phyloP scores from a whole-genome alignment of 2,113 vertebrate species.

The Dinomys branickii region DNA sequence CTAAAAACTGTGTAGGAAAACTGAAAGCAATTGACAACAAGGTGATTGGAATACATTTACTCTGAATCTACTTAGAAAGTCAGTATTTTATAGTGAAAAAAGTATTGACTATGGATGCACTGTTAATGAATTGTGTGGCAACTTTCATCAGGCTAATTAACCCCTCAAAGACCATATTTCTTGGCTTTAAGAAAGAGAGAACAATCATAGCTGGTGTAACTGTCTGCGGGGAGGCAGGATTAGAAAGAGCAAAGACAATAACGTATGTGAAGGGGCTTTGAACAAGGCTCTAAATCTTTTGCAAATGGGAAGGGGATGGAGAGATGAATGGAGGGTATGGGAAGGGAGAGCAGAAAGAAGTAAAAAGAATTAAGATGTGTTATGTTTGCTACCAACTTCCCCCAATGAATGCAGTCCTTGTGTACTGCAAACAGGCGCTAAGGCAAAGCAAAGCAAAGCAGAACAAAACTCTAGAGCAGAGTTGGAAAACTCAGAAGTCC shows the following conservation, averaged over 20 bases:
- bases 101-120: not conserved
- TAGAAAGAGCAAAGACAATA: not conserved
- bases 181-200: conserved; percentile 20
- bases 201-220: not conserved
- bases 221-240: not conserved
- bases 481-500: not conserved
- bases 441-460: not conserved
- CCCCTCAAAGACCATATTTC: not conserved
- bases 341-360: not conserved
- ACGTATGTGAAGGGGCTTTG: conserved; percentile 21
- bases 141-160: conserved; percentile 1
- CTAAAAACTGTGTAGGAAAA: conserved; percentile 49
- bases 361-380: not conserved
- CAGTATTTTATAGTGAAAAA: not conserved
- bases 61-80: conserved; percentile 29
- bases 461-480: not conserved
- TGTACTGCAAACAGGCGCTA: not conserved
- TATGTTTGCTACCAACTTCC: not conserved
- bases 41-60: conserved; percentile 42
- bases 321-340: not conserved
- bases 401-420: not conserved
- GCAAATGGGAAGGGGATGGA: not conserved
- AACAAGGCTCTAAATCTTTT: not conserved
- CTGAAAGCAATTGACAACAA: conserved; percentile 47
- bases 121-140: not conserved